Evolutionary conservation across 2,888 invertebrate species (phyloP).

Genomic region (Pelosia muscerda): DNA sequence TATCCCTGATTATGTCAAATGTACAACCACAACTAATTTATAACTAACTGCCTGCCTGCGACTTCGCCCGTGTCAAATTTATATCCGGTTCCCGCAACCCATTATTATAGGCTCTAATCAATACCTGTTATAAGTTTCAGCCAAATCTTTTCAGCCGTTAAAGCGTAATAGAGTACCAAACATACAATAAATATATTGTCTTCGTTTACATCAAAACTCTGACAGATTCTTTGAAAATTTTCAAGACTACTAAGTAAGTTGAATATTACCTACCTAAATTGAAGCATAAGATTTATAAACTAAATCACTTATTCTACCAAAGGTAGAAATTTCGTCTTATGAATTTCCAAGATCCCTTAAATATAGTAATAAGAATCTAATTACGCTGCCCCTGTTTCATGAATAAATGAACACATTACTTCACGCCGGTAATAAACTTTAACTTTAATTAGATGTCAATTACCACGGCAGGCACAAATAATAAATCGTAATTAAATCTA

Average conservation of each 20-base stretch:
- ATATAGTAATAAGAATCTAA: not conserved
- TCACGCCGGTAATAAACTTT: not conserved
- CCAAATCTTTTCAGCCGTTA: too few species aligned
- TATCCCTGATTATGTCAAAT: too few species aligned
- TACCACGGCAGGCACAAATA: slow-evolving; percentile 25
- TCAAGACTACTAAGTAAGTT: not conserved
- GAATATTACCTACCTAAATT: not conserved
- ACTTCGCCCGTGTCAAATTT: too few species aligned
- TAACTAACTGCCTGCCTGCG: too few species aligned
- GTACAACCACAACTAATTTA: too few species aligned
- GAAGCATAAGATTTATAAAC: not conserved
- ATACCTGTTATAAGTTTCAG: too few species aligned
- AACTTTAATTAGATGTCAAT: slow-evolving; percentile 28
- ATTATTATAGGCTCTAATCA: too few species aligned
- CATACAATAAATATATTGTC: too few species aligned
- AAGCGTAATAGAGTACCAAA: too few species aligned
- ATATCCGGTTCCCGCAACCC: too few species aligned
- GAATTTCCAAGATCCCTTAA: not conserved
- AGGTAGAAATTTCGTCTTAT: not conserved
- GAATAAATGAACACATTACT: not conserved
- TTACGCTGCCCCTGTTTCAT: not conserved
- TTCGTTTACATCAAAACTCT: not conserved
- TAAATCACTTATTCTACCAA: not conserved
- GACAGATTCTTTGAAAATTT: not conserved
- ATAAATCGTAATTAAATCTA: slow-evolving; percentile 39